These are phyloP conservation scores for Poeciliopsis turrubarensis DNA, from an alignment of 2,113 vertebrate species.

Conservation along the genomic window DNA sequence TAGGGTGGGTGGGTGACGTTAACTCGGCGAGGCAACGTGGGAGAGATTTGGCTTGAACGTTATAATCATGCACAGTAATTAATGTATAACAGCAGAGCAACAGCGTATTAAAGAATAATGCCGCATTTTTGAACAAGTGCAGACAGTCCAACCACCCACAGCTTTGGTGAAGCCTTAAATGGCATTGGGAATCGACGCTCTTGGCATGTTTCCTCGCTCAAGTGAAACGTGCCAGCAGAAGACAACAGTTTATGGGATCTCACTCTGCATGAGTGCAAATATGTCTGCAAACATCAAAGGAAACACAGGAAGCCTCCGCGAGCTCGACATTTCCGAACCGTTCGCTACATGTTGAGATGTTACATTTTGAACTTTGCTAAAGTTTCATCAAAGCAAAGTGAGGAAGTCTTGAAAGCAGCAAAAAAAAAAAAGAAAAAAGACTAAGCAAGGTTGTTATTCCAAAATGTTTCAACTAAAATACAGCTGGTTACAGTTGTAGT, in stretches of 20 bases:
- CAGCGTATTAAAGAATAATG: conserved; percentile 40
- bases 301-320: conserved; percentile 10
- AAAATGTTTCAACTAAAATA: neutral
- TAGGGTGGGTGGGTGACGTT: conserved; percentile 38
- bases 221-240: conserved; percentile 26
- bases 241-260: conserved; percentile 16
- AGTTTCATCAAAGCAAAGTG: neutral
- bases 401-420: neutral
- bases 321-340: neutral
- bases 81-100: conserved; percentile 27
- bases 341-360: conserved; percentile 17
- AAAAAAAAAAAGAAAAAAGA: neutral
- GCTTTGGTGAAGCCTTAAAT: conserved; percentile 27
- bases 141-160: conserved; percentile 41
- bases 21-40: conserved; percentile 1
- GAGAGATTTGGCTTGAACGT: conserved; percentile 30
- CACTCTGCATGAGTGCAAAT: conserved; percentile 5
- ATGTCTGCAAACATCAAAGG: conserved; percentile 19
- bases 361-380: neutral
- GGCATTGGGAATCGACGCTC: conserved; percentile 41
- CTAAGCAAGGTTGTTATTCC: neutral
- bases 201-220: conserved; percentile 27
- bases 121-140: conserved; percentile 31
- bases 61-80: conserved; percentile 29
- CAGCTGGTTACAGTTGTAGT: too few species aligned